Base-by-base conservation (phyloP, 1,140 invertebrate genomes). In the Megathymus violae region DNA sequence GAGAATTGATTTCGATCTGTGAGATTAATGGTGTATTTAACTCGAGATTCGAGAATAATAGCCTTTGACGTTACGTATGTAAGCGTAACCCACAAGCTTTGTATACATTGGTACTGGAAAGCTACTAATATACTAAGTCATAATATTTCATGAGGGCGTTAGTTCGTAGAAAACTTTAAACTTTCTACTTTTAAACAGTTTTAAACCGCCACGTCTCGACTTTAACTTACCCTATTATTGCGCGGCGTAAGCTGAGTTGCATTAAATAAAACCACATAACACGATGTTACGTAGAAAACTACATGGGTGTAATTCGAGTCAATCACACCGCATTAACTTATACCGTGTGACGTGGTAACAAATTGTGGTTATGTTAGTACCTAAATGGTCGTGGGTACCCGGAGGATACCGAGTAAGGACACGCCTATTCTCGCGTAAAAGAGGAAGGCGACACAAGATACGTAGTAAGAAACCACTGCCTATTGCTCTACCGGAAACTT, bases 361-460 rank as follows among this genome's bases (percentile, higher is more conserved):
- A 41, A 52, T 51, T 51, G 48, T 52, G 36, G 50, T 52, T 52
- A 40, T 40, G 36, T 54, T 54, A 54, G 34, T 54, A 54, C 50
- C 19, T 54, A 40, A 54, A 54, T 54, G 36, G 50, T 54, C 36
- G 50, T 41, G 50, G 36, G 34, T 54, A 54, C 19, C 50, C 50
- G 16, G 19, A 22, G 50, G 40, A 54, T n/a, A 41, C 50, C 36
- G 36, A 36, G 36, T 54, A 43, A 43, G 51, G 31, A 43, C 51
- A 56, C 51, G 51, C 51, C 51, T 56, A 56, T 56, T 43, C 51
- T 56, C 38, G 36, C 51, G 51, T 43, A 15, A 56, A 56, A 56
- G 51, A 56, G 51, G 51, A 56, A 56, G 51, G 38, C 15, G 51
- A 27, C 13, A 56, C 15, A 56, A 56, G 51, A 56, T 56, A 56